These are phyloP conservation scores for Romanogobio albipinnatus DNA, from an alignment of 2,113 vertebrate genomes.

Conservation along the genomic window DNA sequence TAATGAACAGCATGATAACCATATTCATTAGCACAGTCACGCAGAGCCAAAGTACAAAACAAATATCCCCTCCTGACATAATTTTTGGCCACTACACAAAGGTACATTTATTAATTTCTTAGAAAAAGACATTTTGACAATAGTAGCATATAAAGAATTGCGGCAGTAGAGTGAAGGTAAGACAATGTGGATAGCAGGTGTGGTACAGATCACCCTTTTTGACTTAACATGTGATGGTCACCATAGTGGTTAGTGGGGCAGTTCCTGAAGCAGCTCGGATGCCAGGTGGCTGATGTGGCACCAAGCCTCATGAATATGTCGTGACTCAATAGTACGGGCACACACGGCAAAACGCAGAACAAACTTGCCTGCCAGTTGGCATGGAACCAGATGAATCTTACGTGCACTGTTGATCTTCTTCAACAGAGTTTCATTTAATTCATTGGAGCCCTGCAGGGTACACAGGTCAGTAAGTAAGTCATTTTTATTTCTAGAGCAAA, in stretches of 20 bases:
- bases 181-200: not conserved
- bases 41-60: too few species aligned
- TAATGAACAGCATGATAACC: too few species aligned
- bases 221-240: not conserved
- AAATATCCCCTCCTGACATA: too few species aligned
- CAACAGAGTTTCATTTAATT: conserved; percentile 85
- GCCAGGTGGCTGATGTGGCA: conserved; percentile 83
- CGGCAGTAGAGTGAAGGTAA: not conserved
- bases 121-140: too few species aligned
- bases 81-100: too few species aligned
- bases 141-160: too few species aligned
- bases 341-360: conserved; percentile 91
- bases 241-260: conserved; percentile 46
- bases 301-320: conserved; percentile 87
- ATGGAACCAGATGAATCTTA: conserved; percentile 93
- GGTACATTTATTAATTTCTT: too few species aligned
- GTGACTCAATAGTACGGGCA: conserved; percentile 77
- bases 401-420: conserved; percentile 81
- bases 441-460: conserved; percentile 79
- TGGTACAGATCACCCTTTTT: conserved; percentile 43
- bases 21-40: too few species aligned
- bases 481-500: too few species aligned
- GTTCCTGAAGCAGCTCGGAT: conserved; percentile 74
- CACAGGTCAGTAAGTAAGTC: not conserved
- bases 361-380: conserved; percentile 81